Evolutionary conservation across 2,888 invertebrate genomes (phyloP).

Genomic region (Tineola bisselliella): DNA sequence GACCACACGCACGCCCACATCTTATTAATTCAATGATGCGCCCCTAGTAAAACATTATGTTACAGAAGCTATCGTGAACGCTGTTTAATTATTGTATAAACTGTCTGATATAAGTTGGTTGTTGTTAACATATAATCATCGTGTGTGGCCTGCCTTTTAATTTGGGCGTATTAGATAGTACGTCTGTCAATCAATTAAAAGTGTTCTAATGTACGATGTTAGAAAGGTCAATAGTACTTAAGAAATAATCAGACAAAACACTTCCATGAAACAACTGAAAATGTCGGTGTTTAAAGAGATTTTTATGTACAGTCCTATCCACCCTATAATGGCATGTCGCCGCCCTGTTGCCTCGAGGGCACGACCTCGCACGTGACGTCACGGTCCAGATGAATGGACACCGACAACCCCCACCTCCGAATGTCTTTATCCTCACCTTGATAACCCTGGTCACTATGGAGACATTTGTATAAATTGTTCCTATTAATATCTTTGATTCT

Average conservation of each 20-base stretch:
- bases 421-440: background rate
- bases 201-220: no score
- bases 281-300: background rate
- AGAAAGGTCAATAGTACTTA: background rate
- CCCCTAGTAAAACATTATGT: conserved; percentile 51
- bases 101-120: background rate
- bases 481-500: background rate
- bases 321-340: background rate
- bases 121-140: background rate
- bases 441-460: background rate
- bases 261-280: background rate
- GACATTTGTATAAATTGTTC: background rate
- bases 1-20: conserved; percentile 63
- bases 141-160: background rate
- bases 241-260: background rate
- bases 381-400: conserved; percentile 56
- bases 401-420: background rate
- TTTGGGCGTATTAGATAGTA: background rate
- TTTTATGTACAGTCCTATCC: background rate
- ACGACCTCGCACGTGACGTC: conserved; percentile 58
- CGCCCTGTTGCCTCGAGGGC: conserved; percentile 33
- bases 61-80: conserved; percentile 34
- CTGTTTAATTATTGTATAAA: conserved; percentile 41
- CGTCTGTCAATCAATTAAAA: no score
- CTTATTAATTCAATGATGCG: conserved; percentile 62